Evolutionary conservation across 2,113 vertebrate genomes (phyloP).

Genomic region (Cyanocitta stelleri): DNA sequence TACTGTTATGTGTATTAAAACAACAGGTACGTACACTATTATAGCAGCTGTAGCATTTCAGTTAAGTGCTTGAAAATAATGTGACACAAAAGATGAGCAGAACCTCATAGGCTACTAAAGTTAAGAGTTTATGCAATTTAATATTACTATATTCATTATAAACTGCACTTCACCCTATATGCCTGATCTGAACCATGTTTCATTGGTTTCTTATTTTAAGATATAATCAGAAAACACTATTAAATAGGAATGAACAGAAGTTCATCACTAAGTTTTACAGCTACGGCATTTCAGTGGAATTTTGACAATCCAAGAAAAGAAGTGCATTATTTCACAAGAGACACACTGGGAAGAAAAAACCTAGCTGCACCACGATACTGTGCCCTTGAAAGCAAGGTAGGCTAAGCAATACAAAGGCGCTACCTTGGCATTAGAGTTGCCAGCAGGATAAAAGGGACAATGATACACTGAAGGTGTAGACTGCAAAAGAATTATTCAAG

Average conservation of each 20-base stretch:
- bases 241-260: neutral
- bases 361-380: neutral
- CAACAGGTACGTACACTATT: neutral
- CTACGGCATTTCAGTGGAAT: neutral
- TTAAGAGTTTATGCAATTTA: neutral
- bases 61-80: neutral
- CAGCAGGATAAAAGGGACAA: neutral
- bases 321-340: neutral
- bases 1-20: neutral
- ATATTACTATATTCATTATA: neutral
- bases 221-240: neutral
- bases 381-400: constrained; percentile 4
- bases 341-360: neutral
- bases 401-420: neutral
- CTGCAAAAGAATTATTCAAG: neutral
- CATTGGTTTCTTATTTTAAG: neutral
- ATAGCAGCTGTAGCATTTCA: neutral
- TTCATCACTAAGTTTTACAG: neutral
- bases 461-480: neutral
- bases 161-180: neutral
- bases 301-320: neutral
- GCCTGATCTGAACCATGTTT: neutral
- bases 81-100: neutral
- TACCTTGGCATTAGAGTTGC: neutral
- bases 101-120: neutral